Evolutionary conservation across 2,797 vertebrate species (phyloP), one percentile per base, ranked within the genome.

Genomic region (Anguilla anguilla): DNA sequence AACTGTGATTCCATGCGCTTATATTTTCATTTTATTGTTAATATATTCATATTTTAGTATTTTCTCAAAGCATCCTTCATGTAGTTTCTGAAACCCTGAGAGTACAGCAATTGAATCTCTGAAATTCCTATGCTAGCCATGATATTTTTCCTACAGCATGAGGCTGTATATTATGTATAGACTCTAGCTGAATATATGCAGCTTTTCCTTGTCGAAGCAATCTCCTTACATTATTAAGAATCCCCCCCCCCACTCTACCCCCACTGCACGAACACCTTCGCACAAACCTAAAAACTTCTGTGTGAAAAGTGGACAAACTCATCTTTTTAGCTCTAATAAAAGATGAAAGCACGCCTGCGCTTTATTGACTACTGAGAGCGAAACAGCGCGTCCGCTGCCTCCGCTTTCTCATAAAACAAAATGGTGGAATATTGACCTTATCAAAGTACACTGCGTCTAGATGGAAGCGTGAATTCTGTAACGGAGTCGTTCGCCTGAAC

Each of bases 241-340:
- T 15, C 0, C 57, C 57, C 0, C 57, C 57, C 39, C 35, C 35
- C 35, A 15, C 57, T 19, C 10, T 19, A 19, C 19, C 57, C 3
- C 57, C 11, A 0, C 57, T 59, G 3, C 57, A 59, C 15, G 17
- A 15, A 1, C 13, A 19, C 15, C 25, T n/a, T 25, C 64, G n/a
- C 7, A 7, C 64, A 67, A 19, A 67, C 57, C 13, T 25, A 67
- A 59, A 3, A 22, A 67, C 64, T 28, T 67, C 64, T n/a, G 64
- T 22, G n/a, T 61, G 4, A 61, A 61, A 61, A 17, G 22, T 17
- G 31, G 11, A 59, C 7, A 53, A 69, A 28, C 51, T 31, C 89
- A 89, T 87, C 89, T 92, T 94, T 92, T 93, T 91, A 94, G 90
- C 93, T 92, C 91, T 92, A 93, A 95, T 95, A 93, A 95, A 94